A percentile compares a stretch with the other conserved stretches of the same genome.
These are phyloP conservation scores for Phytoseiulus persimilis DNA, from an alignment of 2,888 invertebrate species.

Conservation along the genomic window DNA sequence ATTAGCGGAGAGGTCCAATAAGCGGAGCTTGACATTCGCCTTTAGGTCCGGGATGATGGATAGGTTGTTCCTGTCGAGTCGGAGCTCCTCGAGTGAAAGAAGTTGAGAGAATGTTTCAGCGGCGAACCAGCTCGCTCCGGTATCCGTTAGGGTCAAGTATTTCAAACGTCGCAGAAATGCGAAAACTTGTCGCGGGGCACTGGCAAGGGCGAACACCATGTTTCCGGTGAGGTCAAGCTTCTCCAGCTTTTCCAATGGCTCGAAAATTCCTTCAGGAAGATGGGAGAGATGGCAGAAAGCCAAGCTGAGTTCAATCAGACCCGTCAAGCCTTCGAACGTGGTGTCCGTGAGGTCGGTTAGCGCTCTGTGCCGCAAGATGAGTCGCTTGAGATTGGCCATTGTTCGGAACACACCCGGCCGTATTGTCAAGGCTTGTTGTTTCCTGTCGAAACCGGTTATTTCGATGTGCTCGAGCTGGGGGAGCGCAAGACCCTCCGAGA, in stretches of 20 bases:
- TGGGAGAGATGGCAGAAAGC: background rate
- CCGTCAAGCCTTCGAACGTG: background rate
- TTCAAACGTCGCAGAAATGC: background rate
- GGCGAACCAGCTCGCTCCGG: background rate
- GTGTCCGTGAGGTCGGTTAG: background rate
- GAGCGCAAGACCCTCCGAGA: background rate
- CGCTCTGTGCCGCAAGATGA: conserved; percentile 1
- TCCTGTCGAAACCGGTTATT: background rate
- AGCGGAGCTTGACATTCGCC: background rate
- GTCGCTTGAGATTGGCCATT: background rate
- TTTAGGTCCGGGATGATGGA: background rate
- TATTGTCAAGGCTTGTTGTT: background rate
- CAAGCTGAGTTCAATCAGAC: background rate
- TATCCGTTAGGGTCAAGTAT: background rate
- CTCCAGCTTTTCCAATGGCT: background rate
- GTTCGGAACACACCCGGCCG: background rate
- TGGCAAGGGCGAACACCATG: background rate
- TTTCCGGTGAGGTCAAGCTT: conserved; percentile 16
- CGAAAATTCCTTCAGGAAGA: background rate
- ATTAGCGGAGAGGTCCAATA: background rate
- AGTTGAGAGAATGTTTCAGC: background rate
- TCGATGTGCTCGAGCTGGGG: conserved; percentile 6
- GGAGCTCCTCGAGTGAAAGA: background rate
- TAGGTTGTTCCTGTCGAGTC: background rate
- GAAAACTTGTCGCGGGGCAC: background rate